A percentile compares a stretch with the other conserved stretches of the same genome.
Evolutionary conservation across 2,888 invertebrate species (phyloP).

Genomic region (Philereme transversata): DNA sequence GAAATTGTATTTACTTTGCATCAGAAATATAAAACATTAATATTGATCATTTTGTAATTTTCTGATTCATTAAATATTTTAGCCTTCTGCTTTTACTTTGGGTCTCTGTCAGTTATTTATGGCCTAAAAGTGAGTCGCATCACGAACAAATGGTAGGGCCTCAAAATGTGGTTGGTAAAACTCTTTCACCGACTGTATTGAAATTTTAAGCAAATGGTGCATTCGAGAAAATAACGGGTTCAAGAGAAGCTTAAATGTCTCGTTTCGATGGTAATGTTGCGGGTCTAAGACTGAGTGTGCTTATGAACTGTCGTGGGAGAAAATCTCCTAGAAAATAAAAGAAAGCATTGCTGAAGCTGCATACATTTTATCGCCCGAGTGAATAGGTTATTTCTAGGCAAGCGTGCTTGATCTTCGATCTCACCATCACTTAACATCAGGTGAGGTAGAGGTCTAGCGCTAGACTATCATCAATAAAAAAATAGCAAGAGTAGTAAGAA

Average conservation of each 20-base stretch:
- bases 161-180: slow-evolving; percentile 30
- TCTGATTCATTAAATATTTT: too few species aligned
- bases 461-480: too few species aligned
- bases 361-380: too few species aligned
- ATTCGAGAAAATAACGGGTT: slow-evolving; percentile 55
- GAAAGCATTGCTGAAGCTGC: background rate
- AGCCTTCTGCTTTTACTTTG: too few species aligned
- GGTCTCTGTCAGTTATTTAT: background rate
- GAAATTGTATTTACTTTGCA: too few species aligned
- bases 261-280: slow-evolving; percentile 61
- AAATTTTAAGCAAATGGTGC: slow-evolving; percentile 66
- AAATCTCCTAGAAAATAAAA: slow-evolving; percentile 2
- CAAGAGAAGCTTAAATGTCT: slow-evolving; percentile 54
- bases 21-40: too few species aligned
- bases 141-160: slow-evolving; percentile 12
- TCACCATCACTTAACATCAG: too few species aligned
- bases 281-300: slow-evolving; percentile 10
- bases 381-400: too few species aligned
- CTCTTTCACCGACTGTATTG: slow-evolving; percentile 57
- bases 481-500: too few species aligned
- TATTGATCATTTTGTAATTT: too few species aligned
- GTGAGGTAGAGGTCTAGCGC: too few species aligned
- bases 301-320: slow-evolving; percentile 3
- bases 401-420: too few species aligned
- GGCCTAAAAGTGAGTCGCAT: background rate